Evolutionary conservation across 2,888 invertebrate genomes (phyloP).

Genomic region (Drosophila merina): DNA sequence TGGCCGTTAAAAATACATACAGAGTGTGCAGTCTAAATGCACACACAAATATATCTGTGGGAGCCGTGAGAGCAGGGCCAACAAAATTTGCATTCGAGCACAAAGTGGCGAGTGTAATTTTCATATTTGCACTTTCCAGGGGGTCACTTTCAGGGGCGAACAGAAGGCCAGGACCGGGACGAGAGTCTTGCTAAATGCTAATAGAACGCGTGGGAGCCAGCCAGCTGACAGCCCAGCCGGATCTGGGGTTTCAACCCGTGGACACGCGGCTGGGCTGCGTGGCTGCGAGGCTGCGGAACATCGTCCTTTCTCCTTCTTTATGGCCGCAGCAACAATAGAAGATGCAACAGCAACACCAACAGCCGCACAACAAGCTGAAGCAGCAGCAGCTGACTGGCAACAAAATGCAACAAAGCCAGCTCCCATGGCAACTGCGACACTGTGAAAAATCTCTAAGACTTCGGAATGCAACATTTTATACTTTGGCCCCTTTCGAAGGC

Average conservation of each 20-base stretch:
- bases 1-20: neutral
- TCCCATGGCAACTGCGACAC: neutral
- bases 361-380: neutral
- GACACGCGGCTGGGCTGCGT: slow-evolving; percentile 1
- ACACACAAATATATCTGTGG: neutral
- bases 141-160: neutral
- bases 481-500: neutral
- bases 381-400: slow-evolving; percentile 22
- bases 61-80: neutral
- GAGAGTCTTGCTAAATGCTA: slow-evolving; percentile 16
- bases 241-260: neutral
- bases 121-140: slow-evolving; percentile 41
- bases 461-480: neutral
- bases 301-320: slow-evolving; percentile 18
- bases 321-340: slow-evolving; percentile 5
- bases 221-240: slow-evolving; percentile 13
- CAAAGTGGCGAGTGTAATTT: slow-evolving; percentile 53
- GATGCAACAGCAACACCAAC: neutral
- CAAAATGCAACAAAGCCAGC: slow-evolving; percentile 13
- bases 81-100: slow-evolving; percentile 58
- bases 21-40: slow-evolving; percentile 5
- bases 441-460: neutral
- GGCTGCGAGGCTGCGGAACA: neutral
- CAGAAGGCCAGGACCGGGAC: neutral
- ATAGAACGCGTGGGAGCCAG: slow-evolving; percentile 16